These are phyloP conservation scores for Rhegmatorhina hoffmannsi DNA, from an alignment of 2,113 vertebrate species.

Conservation along the genomic window DNA sequence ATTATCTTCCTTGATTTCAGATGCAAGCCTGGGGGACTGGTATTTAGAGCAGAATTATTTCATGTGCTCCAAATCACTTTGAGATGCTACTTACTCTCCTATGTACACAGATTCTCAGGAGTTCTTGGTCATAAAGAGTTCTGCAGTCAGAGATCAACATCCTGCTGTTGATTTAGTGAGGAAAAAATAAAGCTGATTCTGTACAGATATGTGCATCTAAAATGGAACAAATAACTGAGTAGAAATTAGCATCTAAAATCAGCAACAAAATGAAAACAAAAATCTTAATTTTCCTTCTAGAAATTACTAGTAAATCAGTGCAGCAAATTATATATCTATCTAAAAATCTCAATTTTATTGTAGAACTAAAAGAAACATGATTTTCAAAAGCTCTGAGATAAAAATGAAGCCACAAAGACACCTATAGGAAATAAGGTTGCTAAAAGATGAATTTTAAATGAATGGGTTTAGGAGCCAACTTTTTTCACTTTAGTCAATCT, in stretches of 20 bases:
- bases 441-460: not conserved
- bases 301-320: not conserved
- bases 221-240: not conserved
- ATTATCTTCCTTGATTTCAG: not conserved
- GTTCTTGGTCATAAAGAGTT: not conserved
- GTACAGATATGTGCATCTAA: not conserved
- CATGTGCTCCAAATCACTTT: not conserved
- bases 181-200: not conserved
- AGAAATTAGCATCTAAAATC: not conserved
- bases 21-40: not conserved
- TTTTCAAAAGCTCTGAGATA: not conserved
- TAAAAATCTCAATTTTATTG: not conserved
- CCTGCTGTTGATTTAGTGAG: not conserved
- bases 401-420: not conserved
- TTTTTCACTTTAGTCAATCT: not conserved
- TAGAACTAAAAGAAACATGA: not conserved
- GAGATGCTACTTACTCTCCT: not conserved
- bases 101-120: not conserved
- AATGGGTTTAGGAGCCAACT: not conserved
- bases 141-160: not conserved
- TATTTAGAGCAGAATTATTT: not conserved
- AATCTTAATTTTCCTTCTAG: not conserved
- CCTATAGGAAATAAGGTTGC: not conserved
- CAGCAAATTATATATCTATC: not conserved
- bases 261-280: not conserved